Evolutionary conservation across 2,888 invertebrate species (phyloP).

Genomic region (Synanthedon myopaeformis): DNA sequence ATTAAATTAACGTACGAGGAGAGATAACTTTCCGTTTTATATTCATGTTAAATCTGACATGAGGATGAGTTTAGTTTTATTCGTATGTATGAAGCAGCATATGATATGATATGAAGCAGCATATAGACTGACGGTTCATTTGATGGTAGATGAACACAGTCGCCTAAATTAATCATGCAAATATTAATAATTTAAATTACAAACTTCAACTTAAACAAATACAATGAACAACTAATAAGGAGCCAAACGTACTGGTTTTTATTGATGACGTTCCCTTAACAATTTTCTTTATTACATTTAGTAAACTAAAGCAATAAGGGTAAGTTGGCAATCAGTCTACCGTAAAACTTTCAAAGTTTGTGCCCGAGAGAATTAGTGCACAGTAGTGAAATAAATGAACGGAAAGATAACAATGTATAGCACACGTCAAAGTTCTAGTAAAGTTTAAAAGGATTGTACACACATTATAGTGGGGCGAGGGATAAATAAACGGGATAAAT

Average conservation of each 20-base stretch:
- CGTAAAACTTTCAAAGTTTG: constrained; percentile 9
- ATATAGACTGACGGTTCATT: no score
- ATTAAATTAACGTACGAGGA: constrained; percentile 31
- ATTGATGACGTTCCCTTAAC: background rate
- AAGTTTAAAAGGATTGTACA: background rate
- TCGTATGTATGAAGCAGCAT: no score
- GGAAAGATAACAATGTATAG: background rate
- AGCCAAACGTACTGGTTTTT: no score
- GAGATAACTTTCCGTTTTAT: constrained; percentile 13
- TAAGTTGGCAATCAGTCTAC: constrained; percentile 18
- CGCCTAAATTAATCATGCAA: no score
- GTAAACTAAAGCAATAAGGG: constrained; percentile 9
- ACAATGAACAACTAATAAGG: no score
- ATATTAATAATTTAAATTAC: no score
- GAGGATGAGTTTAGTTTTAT: no score
- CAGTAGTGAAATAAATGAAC: background rate
- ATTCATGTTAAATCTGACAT: background rate
- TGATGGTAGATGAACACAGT: no score
- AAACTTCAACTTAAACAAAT: no score
- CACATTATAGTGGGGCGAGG: background rate
- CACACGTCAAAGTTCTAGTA: background rate
- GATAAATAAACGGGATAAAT: background rate
- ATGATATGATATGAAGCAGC: no score
- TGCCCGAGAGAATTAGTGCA: constrained; percentile 6
- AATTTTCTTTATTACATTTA: constrained; percentile 6